These are phyloP conservation scores for Emydocephalus ijimae DNA, from an alignment of 2,113 vertebrate species.

Conservation along the genomic window DNA sequence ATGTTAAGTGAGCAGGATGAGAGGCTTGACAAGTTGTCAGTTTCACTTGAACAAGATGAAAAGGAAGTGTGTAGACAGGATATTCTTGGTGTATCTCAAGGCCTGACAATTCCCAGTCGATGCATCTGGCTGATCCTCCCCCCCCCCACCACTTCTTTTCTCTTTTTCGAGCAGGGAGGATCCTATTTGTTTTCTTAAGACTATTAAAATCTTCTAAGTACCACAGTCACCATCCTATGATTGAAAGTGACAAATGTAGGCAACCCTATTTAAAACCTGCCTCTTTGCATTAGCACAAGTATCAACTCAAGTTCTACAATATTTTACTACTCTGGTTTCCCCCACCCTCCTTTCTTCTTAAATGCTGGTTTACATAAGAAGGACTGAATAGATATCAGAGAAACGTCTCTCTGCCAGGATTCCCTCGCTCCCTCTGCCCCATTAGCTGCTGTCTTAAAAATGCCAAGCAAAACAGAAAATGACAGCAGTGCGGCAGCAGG, in stretches of 20 bases:
- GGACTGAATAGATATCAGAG: constrained; percentile 26
- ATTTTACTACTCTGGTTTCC: constrained; percentile 57
- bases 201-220: constrained; percentile 70
- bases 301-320: constrained; percentile 63
- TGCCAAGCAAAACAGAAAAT: constrained; percentile 58
- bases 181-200: constrained; percentile 72
- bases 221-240: constrained; percentile 66
- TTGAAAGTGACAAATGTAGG: constrained; percentile 75
- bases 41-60: constrained; percentile 39
- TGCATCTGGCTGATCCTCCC: constrained; percentile 37
- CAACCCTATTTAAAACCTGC: constrained; percentile 72
- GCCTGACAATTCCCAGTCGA: constrained; percentile 55
- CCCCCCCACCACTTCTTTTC: neutral
- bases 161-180: constrained; percentile 18
- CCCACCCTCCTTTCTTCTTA: neutral
- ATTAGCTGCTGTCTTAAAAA: constrained; percentile 66
- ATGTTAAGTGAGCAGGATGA: constrained; percentile 62
- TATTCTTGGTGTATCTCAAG: constrained; percentile 60
- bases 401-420: constrained; percentile 53
- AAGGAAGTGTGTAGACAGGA: constrained; percentile 24
- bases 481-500: constrained; percentile 54
- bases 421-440: constrained; percentile 62
- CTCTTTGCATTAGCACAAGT: constrained; percentile 70
- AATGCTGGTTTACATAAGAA: constrained; percentile 55
- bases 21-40: constrained; percentile 64